Evolutionary conservation across 2,888 invertebrate species (phyloP).

Genomic region (Idaea dimidiata): DNA sequence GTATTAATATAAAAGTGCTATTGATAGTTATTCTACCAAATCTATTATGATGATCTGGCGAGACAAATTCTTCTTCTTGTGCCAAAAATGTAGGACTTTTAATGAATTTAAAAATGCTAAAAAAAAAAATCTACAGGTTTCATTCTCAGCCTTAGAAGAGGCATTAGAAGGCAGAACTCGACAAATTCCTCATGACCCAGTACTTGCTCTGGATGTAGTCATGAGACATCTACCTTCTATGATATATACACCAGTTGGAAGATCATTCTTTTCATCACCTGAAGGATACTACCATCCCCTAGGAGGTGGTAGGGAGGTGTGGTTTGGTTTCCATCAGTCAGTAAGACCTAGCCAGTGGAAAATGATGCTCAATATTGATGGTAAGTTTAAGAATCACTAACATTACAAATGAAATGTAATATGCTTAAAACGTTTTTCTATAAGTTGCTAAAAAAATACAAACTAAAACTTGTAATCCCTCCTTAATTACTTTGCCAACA

Average conservation of each 20-base stretch:
- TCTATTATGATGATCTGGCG: too few relatives aligned
- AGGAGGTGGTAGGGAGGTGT: constrained; percentile 98
- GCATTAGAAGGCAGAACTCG: constrained; percentile 97
- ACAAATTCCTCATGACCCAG: constrained; percentile 98
- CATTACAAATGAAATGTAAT: constrained; percentile 2
- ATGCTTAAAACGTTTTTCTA: neutral
- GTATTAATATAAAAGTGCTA: too few relatives aligned
- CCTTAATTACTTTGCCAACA: neutral
- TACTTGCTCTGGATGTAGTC: constrained; percentile 98
- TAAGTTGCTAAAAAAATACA: neutral
- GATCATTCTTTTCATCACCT: constrained; percentile 99
- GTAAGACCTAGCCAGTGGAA: constrained; percentile 99
- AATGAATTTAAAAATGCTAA: neutral
- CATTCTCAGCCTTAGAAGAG: constrained; percentile 97
- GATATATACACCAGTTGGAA: constrained; percentile 99
- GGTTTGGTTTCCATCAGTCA: constrained; percentile 99
- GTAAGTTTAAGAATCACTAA: constrained; percentile 75
- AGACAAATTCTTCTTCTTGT: too few relatives aligned
- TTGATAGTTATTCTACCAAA: too few relatives aligned
- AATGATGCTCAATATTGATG: constrained; percentile 99
- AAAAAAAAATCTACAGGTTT: constrained; percentile 79
- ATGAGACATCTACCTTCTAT: constrained; percentile 99
- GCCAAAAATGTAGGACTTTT: neutral
- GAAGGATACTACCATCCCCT: constrained; percentile 99
- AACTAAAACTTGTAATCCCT: neutral